phyloP scores from a whole-genome alignment of 2,113 vertebrate genomes.

The Butorides virescens region DNA sequence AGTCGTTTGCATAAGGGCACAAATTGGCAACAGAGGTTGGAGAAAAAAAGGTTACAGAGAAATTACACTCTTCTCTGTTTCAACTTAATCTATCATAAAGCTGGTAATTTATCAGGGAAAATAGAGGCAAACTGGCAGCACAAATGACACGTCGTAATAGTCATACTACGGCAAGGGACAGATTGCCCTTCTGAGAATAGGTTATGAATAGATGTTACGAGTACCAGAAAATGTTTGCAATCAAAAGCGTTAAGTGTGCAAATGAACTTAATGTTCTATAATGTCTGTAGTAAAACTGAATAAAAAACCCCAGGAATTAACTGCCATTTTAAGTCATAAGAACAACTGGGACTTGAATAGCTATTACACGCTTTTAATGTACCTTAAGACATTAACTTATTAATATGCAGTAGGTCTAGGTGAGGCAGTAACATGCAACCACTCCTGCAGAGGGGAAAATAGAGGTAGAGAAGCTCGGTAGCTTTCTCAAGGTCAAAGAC shows the following conservation, averaged over 20 bases:
- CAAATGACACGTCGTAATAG: constrained; percentile 10
- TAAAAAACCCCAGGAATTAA: background rate
- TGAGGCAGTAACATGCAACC: background rate
- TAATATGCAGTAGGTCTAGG: background rate
- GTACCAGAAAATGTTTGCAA: constrained; percentile 10
- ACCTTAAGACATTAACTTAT: background rate
- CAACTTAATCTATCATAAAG: constrained; percentile 2
- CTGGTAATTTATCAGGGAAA: constrained; percentile 20
- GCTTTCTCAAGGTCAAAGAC: constrained; percentile 32
- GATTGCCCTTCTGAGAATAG: constrained; percentile 10
- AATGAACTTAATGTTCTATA: constrained; percentile 38
- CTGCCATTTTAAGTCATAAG: background rate
- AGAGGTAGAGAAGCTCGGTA: background rate
- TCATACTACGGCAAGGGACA: background rate
- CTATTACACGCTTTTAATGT: background rate
- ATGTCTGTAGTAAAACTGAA: constrained; percentile 5
- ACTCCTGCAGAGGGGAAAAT: background rate
- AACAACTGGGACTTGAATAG: background rate
- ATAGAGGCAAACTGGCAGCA: background rate
- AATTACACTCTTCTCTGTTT: background rate
- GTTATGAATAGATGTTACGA: background rate
- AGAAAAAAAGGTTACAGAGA: background rate
- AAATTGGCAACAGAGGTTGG: background rate
- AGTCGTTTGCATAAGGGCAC: background rate
- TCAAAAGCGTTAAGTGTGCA: background rate